Base-by-base conservation (phyloP, 53 echinoderm and acorn worm genomes). In the Zoroaster sp. region DNA sequence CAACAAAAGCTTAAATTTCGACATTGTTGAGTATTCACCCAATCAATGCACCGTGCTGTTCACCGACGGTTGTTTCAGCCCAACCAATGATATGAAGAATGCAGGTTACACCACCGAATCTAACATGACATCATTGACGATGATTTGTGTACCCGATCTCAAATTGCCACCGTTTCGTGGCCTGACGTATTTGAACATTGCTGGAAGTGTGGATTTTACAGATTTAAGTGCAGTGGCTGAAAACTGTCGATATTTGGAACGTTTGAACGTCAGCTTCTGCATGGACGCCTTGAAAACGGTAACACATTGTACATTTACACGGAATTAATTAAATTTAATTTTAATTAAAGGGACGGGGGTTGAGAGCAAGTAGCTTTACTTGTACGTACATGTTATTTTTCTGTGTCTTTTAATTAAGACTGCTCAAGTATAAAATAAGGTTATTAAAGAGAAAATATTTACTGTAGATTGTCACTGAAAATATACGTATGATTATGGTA, bases 131-230 rank as follows among this genome's bases (percentile, higher is more conserved):
- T 66, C 82, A 3, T 35, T 82, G 44, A 40, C 66, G 28, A 82
- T 67, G 82, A 65, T 40, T 30, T 9, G 2, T 42, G 66, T 66
- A n/a, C 68, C 82, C 30, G 82, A 82, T 43, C 68, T 82, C 31
- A 68, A 44, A 18, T 31, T 67, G 17, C 8, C 42, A 68, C 18
- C 31, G 14, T 82, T 41, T 82, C 66, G 18, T 30, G 32, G 32
- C 18, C 82, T 82, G n/a, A 82, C 42, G 42, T 82, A 82, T 40
- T 82, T 82, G 40, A 82, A 82, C 47, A 82, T 82, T 82, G 30
- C 82, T 28, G 82, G 82, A 32, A 82, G 31, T 33, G 31, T 82
- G 23, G 42, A 82, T 66, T 82, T 82, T 38, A 68, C 68, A 17
- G 44, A 66, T 30, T 82, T 82, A 42, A 2, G 18, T 28, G 9